Percentiles rank a stretch among this genome's conserved stretches.
Evolutionary conservation across 2,888 invertebrate genomes (phyloP).

Genomic region (Aelia acuminata): DNA sequence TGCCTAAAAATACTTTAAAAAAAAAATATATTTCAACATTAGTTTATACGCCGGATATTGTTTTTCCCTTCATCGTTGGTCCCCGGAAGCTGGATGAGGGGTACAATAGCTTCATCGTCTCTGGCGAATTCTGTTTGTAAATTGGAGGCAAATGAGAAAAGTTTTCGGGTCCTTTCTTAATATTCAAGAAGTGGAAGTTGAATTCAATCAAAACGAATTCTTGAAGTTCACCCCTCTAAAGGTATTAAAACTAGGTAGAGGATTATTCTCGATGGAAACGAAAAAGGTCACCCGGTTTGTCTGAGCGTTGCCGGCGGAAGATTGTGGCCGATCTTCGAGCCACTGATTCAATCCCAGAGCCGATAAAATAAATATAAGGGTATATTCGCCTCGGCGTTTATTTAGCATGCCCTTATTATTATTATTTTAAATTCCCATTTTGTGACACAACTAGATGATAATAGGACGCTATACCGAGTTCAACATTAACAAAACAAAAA

Average conservation of each 20-base stretch:
- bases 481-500: no score
- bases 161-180: conserved; percentile 21
- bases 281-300: neutral
- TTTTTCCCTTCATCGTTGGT: no score
- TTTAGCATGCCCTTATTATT: no score
- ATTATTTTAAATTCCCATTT: no score
- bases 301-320: neutral
- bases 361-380: no score
- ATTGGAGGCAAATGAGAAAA: conserved; percentile 37
- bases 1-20: no score
- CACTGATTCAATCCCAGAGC: neutral
- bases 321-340: neutral
- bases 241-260: conserved; percentile 17
- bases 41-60: no score
- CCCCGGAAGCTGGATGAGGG: neutral
- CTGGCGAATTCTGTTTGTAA: conserved; percentile 26
- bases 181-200: conserved; percentile 37
- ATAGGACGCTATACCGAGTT: no score
- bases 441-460: no score
- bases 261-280: neutral
- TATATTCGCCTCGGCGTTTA: no score
- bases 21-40: no score
- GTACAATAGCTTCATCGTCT: conserved; percentile 22
- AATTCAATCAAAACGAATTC: conserved; percentile 37
- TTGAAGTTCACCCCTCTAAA: neutral